Evolutionary conservation across 92 coral and sea anemone species (phyloP), one percentile per base, ranked within the genome.

Genomic region (Diadumene lineata): DNA sequence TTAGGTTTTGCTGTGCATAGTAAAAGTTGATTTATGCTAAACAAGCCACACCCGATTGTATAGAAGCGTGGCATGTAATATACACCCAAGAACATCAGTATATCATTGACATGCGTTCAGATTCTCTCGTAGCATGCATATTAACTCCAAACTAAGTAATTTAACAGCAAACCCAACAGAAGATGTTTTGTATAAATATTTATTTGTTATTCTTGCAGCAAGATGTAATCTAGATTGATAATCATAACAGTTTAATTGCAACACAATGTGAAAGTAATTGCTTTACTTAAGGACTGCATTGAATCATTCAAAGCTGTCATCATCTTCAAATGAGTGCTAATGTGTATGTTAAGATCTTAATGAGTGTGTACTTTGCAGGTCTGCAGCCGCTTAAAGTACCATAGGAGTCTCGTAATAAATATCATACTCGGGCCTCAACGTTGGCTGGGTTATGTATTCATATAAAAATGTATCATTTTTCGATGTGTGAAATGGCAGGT

Each of bases 401-500:
- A 19, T 62, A 28, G 7, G 34, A 11, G 16, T 15, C 15, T 28
- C 31, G 38, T 28, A 23, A 30, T 62, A 7, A 31, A 28, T 43
- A 13, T 1, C 43, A 62, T 23, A 28, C 1, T n/a, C 15, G 11
- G 64, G 48, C n/a, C n/a, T 4, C 2, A 53, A 3, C n/a, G n/a
- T 53, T 22, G 32, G 26, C n/a, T 53, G 2, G 19, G 18, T 28
- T 28, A 3, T n/a, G n/a, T 28, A 62, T 28, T 21, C 13, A 29
- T 58, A 23, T 22, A 28, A 23, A 1, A 28, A 1, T 28, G 4
- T 31, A 23, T 15, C 29, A 23, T 3, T 21, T 56, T 38, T 43
- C 56, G 77, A 72, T 56, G 66, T 31, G 3, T 30, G n/a, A 48
- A 64, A 28, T 72, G 77, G 56, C 66, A 72, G 66, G 66, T 34